These are phyloP conservation scores for Bujurquina vittata DNA, from an alignment of 2,113 vertebrate genomes.

Conservation along the genomic window DNA sequence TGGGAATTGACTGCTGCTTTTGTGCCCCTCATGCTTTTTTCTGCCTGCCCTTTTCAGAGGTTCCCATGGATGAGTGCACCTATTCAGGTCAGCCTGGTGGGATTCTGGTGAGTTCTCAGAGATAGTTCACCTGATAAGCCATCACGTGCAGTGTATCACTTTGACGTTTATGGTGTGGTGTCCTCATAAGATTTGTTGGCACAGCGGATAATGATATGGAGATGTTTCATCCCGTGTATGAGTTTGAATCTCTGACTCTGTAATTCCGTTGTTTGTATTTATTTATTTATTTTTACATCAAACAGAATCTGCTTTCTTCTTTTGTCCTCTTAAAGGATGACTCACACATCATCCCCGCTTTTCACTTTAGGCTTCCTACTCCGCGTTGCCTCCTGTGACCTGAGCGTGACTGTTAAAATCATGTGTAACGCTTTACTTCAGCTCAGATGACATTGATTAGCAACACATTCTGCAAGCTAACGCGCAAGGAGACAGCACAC, in stretches of 20 bases:
- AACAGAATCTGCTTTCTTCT: background rate
- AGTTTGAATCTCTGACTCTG: background rate
- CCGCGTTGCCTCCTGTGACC: background rate
- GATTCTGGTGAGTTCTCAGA: conserved; percentile 90
- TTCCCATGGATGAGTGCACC: conserved; percentile 99
- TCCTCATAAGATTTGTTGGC: background rate
- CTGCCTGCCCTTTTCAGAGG: conserved; percentile 82
- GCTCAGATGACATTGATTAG: background rate
- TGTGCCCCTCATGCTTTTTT: conserved; percentile 47
- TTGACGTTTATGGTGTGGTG: background rate
- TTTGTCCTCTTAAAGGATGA: background rate
- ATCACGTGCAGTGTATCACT: background rate
- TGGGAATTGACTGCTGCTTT: conserved; percentile 51
- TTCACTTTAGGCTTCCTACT: background rate
- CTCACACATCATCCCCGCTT: background rate
- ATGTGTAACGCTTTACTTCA: background rate
- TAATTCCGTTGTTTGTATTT: background rate
- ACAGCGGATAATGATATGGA: background rate
- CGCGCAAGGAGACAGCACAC: background rate
- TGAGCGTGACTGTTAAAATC: background rate
- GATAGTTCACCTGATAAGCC: conserved; percentile 51
- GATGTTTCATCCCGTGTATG: accelerated
- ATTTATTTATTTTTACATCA: background rate
- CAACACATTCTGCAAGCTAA: background rate
- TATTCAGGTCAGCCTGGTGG: conserved; percentile 95